A percentile compares a stretch with the other conserved stretches of the same genome.
These are phyloP conservation scores for Ennomos fuscantarius DNA, from an alignment of 2,888 invertebrate genomes.

Conservation along the genomic window DNA sequence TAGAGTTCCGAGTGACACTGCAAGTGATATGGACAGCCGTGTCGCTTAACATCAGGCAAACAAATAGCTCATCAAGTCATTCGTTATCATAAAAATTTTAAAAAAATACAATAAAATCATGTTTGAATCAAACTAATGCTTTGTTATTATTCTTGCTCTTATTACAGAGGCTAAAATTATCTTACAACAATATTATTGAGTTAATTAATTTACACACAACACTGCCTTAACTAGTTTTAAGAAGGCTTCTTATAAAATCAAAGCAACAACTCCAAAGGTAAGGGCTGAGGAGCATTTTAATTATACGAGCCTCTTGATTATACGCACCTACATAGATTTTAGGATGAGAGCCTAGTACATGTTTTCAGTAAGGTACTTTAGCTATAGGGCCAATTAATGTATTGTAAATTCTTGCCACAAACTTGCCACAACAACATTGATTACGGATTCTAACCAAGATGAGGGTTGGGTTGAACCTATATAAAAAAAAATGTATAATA, in stretches of 20 bases:
- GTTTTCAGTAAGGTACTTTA: background rate
- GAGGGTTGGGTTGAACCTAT: no score
- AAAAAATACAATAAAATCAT: background rate
- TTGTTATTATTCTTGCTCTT: slow-evolving; percentile 7
- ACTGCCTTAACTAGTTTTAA: slow-evolving; percentile 48
- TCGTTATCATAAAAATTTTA: no score
- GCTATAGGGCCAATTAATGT: no score
- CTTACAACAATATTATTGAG: slow-evolving; percentile 40
- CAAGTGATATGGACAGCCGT: no score
- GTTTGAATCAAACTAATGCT: slow-evolving; percentile 5
- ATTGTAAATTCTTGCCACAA: no score
- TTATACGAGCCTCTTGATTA: slow-evolving; percentile 47
- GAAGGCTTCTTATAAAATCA: slow-evolving; percentile 57
- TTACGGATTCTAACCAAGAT: no score
- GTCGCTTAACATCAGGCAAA: no score
- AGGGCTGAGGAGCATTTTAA: slow-evolving; percentile 52
- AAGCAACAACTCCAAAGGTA: slow-evolving; percentile 39
- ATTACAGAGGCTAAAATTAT: slow-evolving; percentile 16
- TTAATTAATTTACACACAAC: slow-evolving; percentile 56
- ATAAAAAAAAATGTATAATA: no score
- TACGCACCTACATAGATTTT: background rate
- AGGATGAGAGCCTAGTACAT: slow-evolving; percentile 9
- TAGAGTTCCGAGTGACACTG: no score
- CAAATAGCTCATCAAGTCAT: no score
- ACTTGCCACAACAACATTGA: no score